Base-by-base conservation (phyloP, 2,113 vertebrate genomes). In the Gnathonemus echidnorhynchus region DNA sequence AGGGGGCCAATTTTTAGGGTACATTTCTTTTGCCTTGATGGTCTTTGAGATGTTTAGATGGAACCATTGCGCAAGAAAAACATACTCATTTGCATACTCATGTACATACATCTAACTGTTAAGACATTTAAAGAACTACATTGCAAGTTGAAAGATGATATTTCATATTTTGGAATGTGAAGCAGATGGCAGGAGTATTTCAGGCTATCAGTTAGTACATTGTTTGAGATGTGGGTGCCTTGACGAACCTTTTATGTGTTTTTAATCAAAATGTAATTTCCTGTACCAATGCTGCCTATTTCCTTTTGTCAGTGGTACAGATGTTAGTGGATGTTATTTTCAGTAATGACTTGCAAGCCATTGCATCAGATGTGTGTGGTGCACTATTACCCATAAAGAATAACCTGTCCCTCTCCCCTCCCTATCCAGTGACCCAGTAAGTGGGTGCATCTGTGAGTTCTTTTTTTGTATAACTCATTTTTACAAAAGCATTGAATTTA, bases 401-500 rank as follows among this genome's bases (percentile, higher is more conserved):
- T 80, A 80, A 80, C 74, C 15, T 42, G 35, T 19, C 35, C 74
- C 74, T 80, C 13, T 84, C 91, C 53, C 19, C 91, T 31, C 77
- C 90, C 91, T 88, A 48, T 48, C 42, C 88, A 90, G 88, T 91
- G 90, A 93, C 74, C 89, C 90, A 89, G 89, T 90, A 89, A 88
- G 90, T 91, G 88, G 84, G 35, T 70, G 89, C 50, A 8, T 31
- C 91, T 92, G 89, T 92, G 92, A 39, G 35, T 42, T 90, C 93
- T 92, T 92, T 91, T 93, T 88, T 92, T 87, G 84, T 92, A 49
- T 89, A 91, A 19, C 91, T 90, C 90, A 90, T 93, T 90, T 94
- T 95, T 95, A 93, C 88, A 92, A 90, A 92, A 94, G 90, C 92
- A 88, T 94, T 92, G 93, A 92, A 93, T 94, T 92, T 93, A 91